These are phyloP conservation scores for Cheumatopsyche charites DNA, from an alignment of 1,140 invertebrate genomes.

Conservation along the genomic window DNA sequence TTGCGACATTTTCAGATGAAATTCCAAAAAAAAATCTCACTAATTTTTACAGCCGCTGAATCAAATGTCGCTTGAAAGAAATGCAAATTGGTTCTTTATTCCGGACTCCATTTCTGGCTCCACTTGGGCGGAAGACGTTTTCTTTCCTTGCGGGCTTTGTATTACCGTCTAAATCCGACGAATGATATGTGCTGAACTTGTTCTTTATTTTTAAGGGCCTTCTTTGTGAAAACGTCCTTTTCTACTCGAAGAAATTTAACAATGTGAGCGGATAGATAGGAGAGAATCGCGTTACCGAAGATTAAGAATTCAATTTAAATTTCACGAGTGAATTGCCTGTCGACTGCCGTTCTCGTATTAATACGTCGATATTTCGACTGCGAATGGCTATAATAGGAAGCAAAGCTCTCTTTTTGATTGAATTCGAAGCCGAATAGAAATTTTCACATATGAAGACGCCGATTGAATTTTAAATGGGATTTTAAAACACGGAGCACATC, in stretches of 20 bases:
- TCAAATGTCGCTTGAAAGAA: conserved; percentile 24
- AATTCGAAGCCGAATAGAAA: too few species aligned
- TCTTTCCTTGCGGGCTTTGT: conserved; percentile 1
- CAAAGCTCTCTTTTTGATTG: too few species aligned
- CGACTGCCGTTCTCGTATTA: neutral
- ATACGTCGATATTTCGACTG: too few species aligned
- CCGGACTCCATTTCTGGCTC: conserved; percentile 8
- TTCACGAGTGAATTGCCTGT: conserved; percentile 11
- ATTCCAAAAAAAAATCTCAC: conserved; percentile 3
- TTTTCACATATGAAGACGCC: too few species aligned
- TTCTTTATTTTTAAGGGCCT: too few species aligned
- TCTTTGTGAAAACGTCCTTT: neutral
- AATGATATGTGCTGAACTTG: conserved; percentile 15
- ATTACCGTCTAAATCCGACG: conserved; percentile 14
- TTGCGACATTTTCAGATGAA: too few species aligned
- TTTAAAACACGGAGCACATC: too few species aligned
- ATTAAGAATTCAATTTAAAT: conserved; percentile 21
- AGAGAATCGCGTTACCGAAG: neutral
- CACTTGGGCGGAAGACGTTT: conserved; percentile 14
- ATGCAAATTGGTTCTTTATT: conserved; percentile 27
- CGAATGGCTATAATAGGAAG: too few species aligned
- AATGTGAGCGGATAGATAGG: neutral
- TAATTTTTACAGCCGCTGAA: neutral
- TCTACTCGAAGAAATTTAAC: conserved; percentile 1
- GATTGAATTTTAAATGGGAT: too few species aligned